Evolutionary conservation across 2,113 vertebrate species (phyloP).

Genomic region (Prunella fulvescens): DNA sequence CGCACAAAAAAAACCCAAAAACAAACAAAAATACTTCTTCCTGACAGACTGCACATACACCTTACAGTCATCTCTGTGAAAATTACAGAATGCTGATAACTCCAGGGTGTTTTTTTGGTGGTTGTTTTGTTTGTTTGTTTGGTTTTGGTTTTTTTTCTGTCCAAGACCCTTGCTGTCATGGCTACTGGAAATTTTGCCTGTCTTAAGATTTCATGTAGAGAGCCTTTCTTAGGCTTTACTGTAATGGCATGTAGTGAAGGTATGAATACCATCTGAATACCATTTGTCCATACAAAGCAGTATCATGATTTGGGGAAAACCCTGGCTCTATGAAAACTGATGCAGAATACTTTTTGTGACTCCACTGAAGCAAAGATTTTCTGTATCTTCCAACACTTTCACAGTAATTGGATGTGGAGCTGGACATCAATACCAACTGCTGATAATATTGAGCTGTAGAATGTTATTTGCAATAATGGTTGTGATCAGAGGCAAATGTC

Average conservation of each 20-base stretch:
- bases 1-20: neutral
- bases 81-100: constrained; percentile 29
- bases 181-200: neutral
- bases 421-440: neutral
- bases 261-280: neutral
- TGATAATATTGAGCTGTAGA: neutral
- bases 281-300: neutral
- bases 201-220: neutral
- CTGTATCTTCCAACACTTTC: neutral
- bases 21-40: neutral
- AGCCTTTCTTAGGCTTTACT: neutral
- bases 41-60: neutral
- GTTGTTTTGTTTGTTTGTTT: neutral
- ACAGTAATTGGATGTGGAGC: neutral
- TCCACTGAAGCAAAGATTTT: neutral
- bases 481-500: neutral
- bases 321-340: neutral
- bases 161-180: neutral
- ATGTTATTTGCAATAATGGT: neutral
- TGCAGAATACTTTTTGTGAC: neutral
- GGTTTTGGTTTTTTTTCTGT: neutral
- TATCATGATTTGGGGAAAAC: neutral
- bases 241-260: neutral
- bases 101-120: neutral
- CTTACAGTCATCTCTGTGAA: neutral